Conservation (phyloP, 2,113 vertebrate genomes). For the Anolis carolinensis region DNA sequence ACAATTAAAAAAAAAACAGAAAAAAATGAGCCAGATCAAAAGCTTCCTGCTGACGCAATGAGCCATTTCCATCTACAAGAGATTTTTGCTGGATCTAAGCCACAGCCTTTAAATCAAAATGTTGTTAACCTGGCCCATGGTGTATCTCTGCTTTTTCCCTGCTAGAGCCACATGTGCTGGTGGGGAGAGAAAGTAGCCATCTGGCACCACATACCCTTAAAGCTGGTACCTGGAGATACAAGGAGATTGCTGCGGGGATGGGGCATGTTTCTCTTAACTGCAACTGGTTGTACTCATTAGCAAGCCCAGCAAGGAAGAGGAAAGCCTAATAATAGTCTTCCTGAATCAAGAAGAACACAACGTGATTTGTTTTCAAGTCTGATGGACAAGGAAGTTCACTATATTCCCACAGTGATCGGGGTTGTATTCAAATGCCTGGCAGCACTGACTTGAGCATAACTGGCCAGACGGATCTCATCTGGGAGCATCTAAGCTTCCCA, state of each 20-base stretch:
- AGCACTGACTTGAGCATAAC: background rate
- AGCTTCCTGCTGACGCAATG: background rate
- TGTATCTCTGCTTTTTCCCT: background rate
- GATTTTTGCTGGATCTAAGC: background rate
- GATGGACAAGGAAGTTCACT: background rate
- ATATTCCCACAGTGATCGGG: background rate
- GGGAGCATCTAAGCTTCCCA: background rate
- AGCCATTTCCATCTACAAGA: no score
- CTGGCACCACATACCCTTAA: accelerated
- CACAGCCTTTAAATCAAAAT: background rate
- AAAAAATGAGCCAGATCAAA: background rate
- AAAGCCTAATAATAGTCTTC: conserved; percentile 46
- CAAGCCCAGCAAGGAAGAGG: background rate
- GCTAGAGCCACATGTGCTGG: background rate
- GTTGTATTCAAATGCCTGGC: background rate
- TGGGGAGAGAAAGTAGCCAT: accelerated
- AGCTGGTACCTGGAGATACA: conserved; percentile 9
- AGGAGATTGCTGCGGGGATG: conserved; percentile 13
- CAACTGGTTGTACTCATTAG: conserved; percentile 7
- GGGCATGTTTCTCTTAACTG: conserved; percentile 47
- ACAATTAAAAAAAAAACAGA: no score
- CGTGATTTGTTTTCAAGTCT: background rate
- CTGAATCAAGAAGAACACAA: conserved; percentile 58
- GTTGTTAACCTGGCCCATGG: background rate
- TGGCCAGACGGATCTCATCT: background rate